Base-by-base conservation (phyloP, 2,888 invertebrate genomes). In the Sphinx pinastri region DNA sequence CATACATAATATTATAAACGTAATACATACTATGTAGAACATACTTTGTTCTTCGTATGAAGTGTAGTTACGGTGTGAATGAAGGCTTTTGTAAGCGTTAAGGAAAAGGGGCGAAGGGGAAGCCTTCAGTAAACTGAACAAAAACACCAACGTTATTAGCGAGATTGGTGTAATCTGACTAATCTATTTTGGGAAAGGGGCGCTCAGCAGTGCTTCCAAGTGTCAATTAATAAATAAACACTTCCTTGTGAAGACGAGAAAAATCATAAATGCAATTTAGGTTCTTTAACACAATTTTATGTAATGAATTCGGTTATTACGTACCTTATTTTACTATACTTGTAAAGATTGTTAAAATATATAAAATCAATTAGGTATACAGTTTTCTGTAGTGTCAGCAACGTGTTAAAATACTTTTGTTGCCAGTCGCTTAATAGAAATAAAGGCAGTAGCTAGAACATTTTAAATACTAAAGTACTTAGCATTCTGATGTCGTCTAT, bases 81-180 rank as follows among this genome's bases (percentile, higher is more conserved):
- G 81, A 66, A 78, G 79, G 79, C 80, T 79, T 77, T 76, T 75
- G 77, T 75, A 80, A 83, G 82, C 84, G 81, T 82, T 79, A 84
- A 91, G 85, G 89, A 91, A 91, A 92, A 86, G 91, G 91, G 91
- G 87, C 88, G 86, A 83, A 87, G 85, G 90, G 89, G 88, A 92
- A 86, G 87, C 86, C 84, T 87, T 89, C 88, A 78, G 91, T 93
- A 91, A 93, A 92, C 92, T 92, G 88, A 92, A 93, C 92, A 94
- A 94, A 94, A 94, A 94, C 94, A 93, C 89, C 89, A 87, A 89
- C 89, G 93, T 92, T 93, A 94, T 94, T 94, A 94, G 90, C 93
- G 93, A 92, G 94, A 94, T 94, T 94, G 92, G 89, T 92, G 94
- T 94, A 94, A 94, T 94, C 94, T 94, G 93, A 92, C 93, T 94